Evolutionary conservation across 2,113 vertebrate species (phyloP).

Genomic region (Prinia subflava): DNA sequence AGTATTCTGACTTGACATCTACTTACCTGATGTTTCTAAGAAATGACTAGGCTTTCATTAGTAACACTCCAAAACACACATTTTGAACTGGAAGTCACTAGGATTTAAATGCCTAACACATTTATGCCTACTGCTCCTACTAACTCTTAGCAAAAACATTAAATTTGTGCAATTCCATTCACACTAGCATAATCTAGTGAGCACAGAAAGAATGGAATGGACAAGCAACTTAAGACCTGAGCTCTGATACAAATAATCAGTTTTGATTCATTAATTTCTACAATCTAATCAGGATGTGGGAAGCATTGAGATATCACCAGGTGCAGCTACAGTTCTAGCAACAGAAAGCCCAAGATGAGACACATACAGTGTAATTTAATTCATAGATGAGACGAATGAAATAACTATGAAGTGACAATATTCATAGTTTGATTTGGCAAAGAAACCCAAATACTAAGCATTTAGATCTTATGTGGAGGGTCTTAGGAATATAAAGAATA

Average conservation of each 20-base stretch:
- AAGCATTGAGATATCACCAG: neutral
- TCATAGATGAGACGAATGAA: neutral
- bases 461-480: neutral
- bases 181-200: neutral
- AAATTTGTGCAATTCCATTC: neutral
- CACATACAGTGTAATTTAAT: neutral
- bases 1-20: neutral
- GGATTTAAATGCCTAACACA: neutral
- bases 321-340: neutral
- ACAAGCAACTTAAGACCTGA: neutral
- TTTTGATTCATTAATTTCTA: neutral
- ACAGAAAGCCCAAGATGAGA: constrained; percentile 13
- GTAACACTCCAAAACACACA: neutral
- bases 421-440: neutral
- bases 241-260: neutral
- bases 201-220: constrained; percentile 14
- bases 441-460: neutral
- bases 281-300: neutral
- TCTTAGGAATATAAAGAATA: constrained; percentile 24
- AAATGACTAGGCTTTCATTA: neutral
- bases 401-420: neutral
- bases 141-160: neutral
- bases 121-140: neutral
- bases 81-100: neutral
- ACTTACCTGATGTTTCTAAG: neutral